These are phyloP conservation scores for Teleogryllus oceanicus DNA, from an alignment of 2,888 invertebrate species.

Conservation along the genomic window DNA sequence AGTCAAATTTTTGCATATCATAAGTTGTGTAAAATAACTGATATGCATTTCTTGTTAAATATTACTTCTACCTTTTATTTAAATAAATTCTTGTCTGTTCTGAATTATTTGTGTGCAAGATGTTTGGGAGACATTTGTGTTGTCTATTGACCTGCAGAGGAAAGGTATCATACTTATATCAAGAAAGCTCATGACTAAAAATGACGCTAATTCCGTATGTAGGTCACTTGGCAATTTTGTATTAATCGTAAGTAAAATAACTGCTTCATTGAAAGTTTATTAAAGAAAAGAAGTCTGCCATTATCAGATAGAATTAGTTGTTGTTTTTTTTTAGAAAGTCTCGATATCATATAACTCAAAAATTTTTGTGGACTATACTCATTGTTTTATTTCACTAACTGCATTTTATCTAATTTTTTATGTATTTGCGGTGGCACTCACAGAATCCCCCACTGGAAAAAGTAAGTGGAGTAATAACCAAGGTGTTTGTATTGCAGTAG, in stretches of 20 bases:
- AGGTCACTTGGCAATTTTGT: no score
- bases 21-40: constrained; percentile 3
- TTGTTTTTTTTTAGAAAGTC: no score
- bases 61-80: not conserved
- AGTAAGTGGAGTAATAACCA: constrained; percentile 49
- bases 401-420: constrained; percentile 29
- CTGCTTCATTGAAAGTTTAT: not conserved
- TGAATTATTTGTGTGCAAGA: not conserved
- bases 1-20: not conserved
- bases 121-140: constrained; percentile 20
- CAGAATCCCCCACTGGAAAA: constrained; percentile 57
- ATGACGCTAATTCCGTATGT: no score
- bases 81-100: not conserved
- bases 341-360: no score
- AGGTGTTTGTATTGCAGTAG: not conserved
- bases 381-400: constrained; percentile 33
- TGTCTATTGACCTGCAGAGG: not conserved
- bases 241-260: not conserved
- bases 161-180: no score
- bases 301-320: no score
- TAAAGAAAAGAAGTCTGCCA: no score
- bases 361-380: constrained; percentile 26
- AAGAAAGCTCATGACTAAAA: no score
- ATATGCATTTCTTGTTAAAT: not conserved
- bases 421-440: constrained; percentile 33